A percentile compares a stretch with the other conserved stretches of the same genome.
These are phyloP conservation scores for Drosophila fuyamai DNA, from an alignment of 1,140 invertebrate species.

Conservation along the genomic window DNA sequence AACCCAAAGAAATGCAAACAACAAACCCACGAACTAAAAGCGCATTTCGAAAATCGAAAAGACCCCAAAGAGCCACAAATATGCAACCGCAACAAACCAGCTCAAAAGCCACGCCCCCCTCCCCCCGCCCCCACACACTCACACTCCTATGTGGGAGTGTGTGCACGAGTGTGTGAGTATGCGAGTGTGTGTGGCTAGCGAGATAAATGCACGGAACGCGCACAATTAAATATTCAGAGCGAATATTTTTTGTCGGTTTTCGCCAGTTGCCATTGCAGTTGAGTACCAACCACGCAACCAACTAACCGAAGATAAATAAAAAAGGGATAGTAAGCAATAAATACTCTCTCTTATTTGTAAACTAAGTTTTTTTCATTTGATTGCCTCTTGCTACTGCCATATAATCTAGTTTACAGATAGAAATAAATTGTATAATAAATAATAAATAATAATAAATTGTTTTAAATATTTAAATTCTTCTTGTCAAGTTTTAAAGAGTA, in stretches of 20 bases:
- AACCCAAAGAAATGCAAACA: constrained; percentile 69
- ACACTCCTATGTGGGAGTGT: neutral
- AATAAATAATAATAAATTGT: no score
- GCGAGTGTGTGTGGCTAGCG: constrained; percentile 28
- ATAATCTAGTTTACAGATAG: no score
- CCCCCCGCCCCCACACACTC: constrained; percentile 26
- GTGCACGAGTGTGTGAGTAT: neutral
- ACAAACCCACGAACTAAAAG: constrained; percentile 62
- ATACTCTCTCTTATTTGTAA: neutral
- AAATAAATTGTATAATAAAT: no score
- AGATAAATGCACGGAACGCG: constrained; percentile 65
- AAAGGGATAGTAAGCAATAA: neutral
- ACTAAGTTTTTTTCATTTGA: no score
- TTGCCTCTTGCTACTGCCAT: no score
- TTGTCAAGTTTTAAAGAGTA: neutral
- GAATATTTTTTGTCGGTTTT: constrained; percentile 65
- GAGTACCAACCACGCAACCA: constrained; percentile 27
- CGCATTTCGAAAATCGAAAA: constrained; percentile 78
- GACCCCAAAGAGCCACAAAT: constrained; percentile 69
- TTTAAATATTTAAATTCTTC: neutral
- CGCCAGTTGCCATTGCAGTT: constrained; percentile 43
- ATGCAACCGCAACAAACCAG: constrained; percentile 65
- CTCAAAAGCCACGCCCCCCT: constrained; percentile 43
- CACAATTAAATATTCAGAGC: constrained; percentile 80
- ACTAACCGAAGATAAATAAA: constrained; percentile 37